Evolutionary conservation across 2,888 invertebrate species (phyloP).

Genomic region (Drosophila quasianomalipes): DNA sequence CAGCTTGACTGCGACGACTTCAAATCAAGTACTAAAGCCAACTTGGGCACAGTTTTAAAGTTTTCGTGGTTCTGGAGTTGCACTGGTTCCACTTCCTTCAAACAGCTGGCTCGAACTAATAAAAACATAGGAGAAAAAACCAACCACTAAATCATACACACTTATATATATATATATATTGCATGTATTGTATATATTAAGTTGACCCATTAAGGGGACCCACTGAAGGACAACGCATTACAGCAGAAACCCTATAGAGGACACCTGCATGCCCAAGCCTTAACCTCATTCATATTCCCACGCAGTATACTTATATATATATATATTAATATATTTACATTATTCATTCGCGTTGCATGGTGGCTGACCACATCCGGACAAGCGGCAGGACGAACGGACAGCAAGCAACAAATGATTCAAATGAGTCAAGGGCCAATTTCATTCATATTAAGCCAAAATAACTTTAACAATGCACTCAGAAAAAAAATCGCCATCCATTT

Average conservation of each 20-base stretch:
- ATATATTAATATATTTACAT: not conserved
- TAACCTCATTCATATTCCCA: not conserved
- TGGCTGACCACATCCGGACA: not conserved
- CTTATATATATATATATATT: not conserved
- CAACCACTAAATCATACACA: slow-evolving; percentile 13
- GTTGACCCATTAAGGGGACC: slow-evolving; percentile 35
- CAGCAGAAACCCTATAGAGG: not conserved
- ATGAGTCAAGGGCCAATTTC: slow-evolving; percentile 5
- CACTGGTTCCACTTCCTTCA: slow-evolving; percentile 9
- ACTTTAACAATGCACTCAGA: not conserved
- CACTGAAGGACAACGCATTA: slow-evolving; percentile 26
- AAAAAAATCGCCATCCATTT: not conserved
- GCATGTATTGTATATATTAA: slow-evolving; percentile 8
- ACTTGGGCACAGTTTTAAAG: not conserved
- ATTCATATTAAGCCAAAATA: not conserved
- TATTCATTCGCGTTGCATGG: not conserved
- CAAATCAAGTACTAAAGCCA: not conserved
- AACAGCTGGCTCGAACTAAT: slow-evolving; percentile 31
- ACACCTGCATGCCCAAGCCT: not conserved
- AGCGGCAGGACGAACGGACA: not conserved
- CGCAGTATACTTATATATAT: not conserved
- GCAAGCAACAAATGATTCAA: slow-evolving; percentile 7
- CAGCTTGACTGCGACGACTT: slow-evolving; percentile 7
- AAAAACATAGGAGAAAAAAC: not conserved
- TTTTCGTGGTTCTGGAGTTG: not conserved